These are phyloP conservation scores for Druon quercuslanigerum DNA, from an alignment of 1,140 invertebrate species.

Conservation along the genomic window DNA sequence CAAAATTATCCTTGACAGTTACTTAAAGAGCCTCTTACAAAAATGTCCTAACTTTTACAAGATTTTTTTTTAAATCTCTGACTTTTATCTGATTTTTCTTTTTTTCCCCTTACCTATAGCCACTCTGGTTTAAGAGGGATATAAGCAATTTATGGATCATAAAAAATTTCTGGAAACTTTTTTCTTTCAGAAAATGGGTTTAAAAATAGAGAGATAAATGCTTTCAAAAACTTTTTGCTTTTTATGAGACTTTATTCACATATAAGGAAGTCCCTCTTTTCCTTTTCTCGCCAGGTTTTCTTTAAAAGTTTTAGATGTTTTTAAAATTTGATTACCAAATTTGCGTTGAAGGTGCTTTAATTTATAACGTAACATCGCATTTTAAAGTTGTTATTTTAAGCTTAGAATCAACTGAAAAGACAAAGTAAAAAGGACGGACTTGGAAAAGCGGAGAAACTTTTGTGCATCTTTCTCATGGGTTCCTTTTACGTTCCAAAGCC, in stretches of 20 bases:
- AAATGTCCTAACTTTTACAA: too few species aligned
- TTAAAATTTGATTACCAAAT: not conserved
- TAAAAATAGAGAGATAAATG: too few species aligned
- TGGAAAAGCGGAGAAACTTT: slow-evolving; percentile 16
- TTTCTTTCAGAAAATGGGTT: too few species aligned
- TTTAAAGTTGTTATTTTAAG: slow-evolving; percentile 6
- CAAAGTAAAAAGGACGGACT: not conserved
- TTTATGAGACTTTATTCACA: too few species aligned
- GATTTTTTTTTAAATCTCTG: too few species aligned
- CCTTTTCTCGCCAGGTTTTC: not conserved
- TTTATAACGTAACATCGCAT: slow-evolving; percentile 9
- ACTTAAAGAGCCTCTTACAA: too few species aligned
- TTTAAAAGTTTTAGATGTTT: not conserved
- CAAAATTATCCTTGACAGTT: too few species aligned
- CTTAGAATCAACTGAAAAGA: not conserved
- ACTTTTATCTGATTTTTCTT: too few species aligned
- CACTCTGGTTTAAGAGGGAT: not conserved
- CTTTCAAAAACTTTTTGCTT: too few species aligned
- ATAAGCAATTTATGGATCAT: not conserved
- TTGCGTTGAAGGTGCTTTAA: not conserved
- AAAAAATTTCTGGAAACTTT: too few species aligned
- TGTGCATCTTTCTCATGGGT: not conserved
- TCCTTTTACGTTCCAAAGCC: not conserved
- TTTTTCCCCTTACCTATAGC: too few species aligned
- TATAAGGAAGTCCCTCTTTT: not conserved